Conservation (phyloP, 2,888 invertebrate species). For the Cylloceria caligata region DNA sequence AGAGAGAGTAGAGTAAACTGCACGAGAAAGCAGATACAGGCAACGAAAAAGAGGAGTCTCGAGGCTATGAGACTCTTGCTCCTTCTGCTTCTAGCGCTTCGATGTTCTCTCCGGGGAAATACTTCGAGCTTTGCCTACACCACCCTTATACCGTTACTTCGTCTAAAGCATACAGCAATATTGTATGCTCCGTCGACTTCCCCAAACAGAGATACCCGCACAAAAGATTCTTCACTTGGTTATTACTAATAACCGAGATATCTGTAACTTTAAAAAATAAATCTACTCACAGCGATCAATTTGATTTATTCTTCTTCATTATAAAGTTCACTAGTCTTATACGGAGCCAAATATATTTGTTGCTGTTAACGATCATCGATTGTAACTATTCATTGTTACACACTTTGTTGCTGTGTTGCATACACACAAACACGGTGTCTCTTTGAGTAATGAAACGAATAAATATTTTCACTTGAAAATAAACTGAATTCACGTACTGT, state of each 20-base stretch:
- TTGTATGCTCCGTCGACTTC: not conserved
- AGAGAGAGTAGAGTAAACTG: not conserved
- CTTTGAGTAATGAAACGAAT: no score
- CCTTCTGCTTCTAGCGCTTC: constrained; percentile 40
- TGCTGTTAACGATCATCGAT: no score
- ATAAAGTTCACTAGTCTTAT: no score
- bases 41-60: constrained; percentile 20
- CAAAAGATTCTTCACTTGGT: not conserved
- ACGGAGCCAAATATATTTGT: no score
- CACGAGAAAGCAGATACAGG: constrained; percentile 19
- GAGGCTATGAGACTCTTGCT: constrained; percentile 34
- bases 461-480: no score
- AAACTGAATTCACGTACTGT: no score
- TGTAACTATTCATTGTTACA: no score
- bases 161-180: constrained; percentile 36
- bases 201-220: not conserved
- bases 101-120: constrained; percentile 71
- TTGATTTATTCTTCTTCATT: no score
- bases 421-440: no score
- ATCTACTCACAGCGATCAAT: not conserved
- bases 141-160: constrained; percentile 45
- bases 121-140: constrained; percentile 61
- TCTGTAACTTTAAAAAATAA: not conserved
- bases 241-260: constrained; percentile 3
- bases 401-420: no score